Percentiles rank a stretch among this genome's conserved stretches.
These are phyloP conservation scores for Drosophila kokeensis DNA, from an alignment of 2,888 invertebrate species.

Conservation along the genomic window DNA sequence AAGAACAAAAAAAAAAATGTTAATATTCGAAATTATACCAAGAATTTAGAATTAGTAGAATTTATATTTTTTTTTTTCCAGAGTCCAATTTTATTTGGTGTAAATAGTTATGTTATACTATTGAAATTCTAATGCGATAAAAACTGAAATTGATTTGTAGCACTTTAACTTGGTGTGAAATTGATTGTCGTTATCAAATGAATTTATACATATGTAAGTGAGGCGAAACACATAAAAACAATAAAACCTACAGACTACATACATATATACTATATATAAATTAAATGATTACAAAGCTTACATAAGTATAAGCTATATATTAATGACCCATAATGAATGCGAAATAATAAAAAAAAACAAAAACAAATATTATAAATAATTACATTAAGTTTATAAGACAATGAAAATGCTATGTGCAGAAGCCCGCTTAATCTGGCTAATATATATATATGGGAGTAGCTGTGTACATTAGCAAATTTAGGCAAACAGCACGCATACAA, in stretches of 20 bases:
- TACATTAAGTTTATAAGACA: not conserved
- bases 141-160: not conserved
- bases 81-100: not conserved
- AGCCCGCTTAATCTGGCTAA: not conserved
- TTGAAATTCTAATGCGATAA: not conserved
- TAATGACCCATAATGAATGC: not conserved
- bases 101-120: slow-evolving; percentile 3
- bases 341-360: not conserved
- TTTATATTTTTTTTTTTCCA: not conserved
- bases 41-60: too few relatives aligned
- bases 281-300: not conserved
- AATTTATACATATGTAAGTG: not conserved
- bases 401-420: not conserved
- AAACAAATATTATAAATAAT: not conserved
- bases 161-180: slow-evolving; percentile 5
- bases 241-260: not conserved
- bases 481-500: not conserved
- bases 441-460: not conserved
- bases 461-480: not conserved
- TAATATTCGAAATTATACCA: slow-evolving; percentile 2
- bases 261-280: not conserved
- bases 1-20: too few relatives aligned
- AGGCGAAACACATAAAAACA: not conserved
- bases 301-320: not conserved
- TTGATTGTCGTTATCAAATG: slow-evolving; percentile 17